phyloP scores from a whole-genome alignment of 2,797 vertebrate genomes.

The Poeciliopsis turneri region DNA sequence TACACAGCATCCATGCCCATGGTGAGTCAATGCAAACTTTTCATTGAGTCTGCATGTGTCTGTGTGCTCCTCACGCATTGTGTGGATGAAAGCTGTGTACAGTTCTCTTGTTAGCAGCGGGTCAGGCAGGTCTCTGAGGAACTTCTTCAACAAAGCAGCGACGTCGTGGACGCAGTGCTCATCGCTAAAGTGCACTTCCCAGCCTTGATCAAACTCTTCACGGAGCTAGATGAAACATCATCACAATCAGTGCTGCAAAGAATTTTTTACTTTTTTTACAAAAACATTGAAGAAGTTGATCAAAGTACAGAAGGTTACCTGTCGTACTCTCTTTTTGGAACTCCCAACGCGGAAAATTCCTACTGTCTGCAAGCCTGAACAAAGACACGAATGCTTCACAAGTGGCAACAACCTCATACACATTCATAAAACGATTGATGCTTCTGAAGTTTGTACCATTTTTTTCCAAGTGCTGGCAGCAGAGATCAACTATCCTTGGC shows the following conservation, averaged over 20 bases:
- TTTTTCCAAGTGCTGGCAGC: conserved; percentile 96
- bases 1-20: not conserved
- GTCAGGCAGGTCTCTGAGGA: conserved; percentile 96
- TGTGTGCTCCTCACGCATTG: conserved; percentile 83
- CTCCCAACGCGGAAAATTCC: conserved; percentile 98
- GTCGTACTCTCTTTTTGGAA: conserved; percentile 97
- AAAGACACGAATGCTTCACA: conserved; percentile 26
- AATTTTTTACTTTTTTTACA: not conserved
- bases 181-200: conserved; percentile 89
- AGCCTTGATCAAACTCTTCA: conserved; percentile 92
- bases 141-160: conserved; percentile 95
- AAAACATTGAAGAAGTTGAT: not conserved
- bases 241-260: conserved; percentile 9
- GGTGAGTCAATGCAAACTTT: not conserved
- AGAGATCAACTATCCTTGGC: conserved; percentile 93
- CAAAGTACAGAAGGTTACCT: conserved; percentile 75
- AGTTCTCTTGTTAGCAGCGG: conserved; percentile 95
- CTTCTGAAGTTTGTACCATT: conserved; percentile 82
- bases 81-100: conserved; percentile 95
- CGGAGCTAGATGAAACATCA: conserved; percentile 83
- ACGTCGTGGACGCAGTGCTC: conserved; percentile 95
- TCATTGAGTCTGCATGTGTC: not conserved
- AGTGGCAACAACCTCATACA: conserved; percentile 6
- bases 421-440: not conserved
- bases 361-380: conserved; percentile 92